Base-by-base conservation (phyloP, 35 echinoderm and acorn worm species). In the Nesometra sesokonis region DNA sequence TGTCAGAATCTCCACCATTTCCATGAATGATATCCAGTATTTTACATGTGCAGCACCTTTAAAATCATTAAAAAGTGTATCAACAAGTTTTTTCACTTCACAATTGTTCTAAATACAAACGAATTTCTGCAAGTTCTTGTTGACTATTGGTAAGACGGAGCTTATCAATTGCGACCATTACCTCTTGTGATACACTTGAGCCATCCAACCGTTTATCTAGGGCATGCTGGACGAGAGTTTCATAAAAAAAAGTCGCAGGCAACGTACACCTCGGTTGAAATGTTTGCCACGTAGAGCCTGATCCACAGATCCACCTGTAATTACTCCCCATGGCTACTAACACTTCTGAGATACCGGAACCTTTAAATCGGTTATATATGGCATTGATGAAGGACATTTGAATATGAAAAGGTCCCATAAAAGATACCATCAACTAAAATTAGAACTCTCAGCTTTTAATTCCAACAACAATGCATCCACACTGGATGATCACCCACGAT, bases 311-410 rank as follows among this genome's bases (percentile, higher is more conserved):
- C 87, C 87, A 31, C 36, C 52, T 78, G 80, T 52, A 78, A 85
- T 79, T 82, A 90, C 82, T 35, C 77, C 88, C 35, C 33, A n/a
- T 82, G 32, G 88, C 88, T 78, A 90, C 88, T 52, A 85, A 36
- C 32, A 83, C 52, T 76, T 90, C 88, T 29, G 80, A 83, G 32
- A 90, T 29, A 37, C 88, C 88, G 0, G 88, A 90, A 30, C 88
- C 47, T 57, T 43, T 67, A 86, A 43, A 67, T 57, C 47, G 30
- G 36, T 91, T 91, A 82, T 86, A 86, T 47, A 91, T 91, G 13
- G 89, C 52, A 33, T 86, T 67, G 32, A 91, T 91, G 84, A 91
- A 91, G 19, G 89, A 91, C 84, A 91, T 86, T 57, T 91, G 89
- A 46, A 87, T 91, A 77, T 91, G 89, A 82, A 91, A 91, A 31